Conservation (phyloP, 2,113 vertebrate genomes). For the Tachuris rubrigastra region DNA sequence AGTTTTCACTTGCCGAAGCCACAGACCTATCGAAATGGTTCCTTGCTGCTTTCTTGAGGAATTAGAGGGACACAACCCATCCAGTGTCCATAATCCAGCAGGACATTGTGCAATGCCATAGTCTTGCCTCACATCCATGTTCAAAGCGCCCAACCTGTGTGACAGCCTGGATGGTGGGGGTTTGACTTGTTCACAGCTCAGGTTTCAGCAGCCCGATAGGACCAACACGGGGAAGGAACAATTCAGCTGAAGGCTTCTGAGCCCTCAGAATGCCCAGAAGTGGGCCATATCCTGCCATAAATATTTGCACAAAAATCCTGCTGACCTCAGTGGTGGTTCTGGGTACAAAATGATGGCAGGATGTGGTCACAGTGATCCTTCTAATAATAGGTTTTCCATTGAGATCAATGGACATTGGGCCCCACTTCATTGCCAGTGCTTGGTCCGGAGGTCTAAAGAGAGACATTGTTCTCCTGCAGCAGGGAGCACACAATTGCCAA, state of each 20-base stretch:
- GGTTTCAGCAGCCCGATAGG: conserved; percentile 16
- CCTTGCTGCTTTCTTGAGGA: neutral
- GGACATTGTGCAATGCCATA: conserved; percentile 12
- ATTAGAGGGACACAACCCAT: neutral
- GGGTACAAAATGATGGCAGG: conserved; percentile 66
- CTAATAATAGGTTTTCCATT: conserved; percentile 79
- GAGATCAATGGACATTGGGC: conserved; percentile 75
- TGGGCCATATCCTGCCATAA: conserved; percentile 73
- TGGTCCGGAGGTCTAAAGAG: conserved; percentile 61
- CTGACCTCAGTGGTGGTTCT: conserved; percentile 72
- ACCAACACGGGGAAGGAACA: conserved; percentile 14
- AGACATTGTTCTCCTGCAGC: conserved; percentile 72
- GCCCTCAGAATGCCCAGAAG: conserved; percentile 28
- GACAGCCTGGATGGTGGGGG: neutral
- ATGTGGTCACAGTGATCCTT: conserved; percentile 68
- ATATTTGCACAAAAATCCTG: conserved; percentile 67
- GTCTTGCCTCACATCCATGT: neutral
- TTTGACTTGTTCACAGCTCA: neutral
- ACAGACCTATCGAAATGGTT: neutral
- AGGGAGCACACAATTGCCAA: conserved; percentile 60
- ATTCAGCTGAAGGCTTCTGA: conserved; percentile 13
- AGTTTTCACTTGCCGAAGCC: conserved; percentile 32
- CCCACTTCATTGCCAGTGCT: conserved; percentile 58
- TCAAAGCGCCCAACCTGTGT: neutral
- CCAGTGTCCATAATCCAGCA: neutral